phyloP scores from a whole-genome alignment of 2,797 vertebrate species.

The Danio albolineatus region DNA sequence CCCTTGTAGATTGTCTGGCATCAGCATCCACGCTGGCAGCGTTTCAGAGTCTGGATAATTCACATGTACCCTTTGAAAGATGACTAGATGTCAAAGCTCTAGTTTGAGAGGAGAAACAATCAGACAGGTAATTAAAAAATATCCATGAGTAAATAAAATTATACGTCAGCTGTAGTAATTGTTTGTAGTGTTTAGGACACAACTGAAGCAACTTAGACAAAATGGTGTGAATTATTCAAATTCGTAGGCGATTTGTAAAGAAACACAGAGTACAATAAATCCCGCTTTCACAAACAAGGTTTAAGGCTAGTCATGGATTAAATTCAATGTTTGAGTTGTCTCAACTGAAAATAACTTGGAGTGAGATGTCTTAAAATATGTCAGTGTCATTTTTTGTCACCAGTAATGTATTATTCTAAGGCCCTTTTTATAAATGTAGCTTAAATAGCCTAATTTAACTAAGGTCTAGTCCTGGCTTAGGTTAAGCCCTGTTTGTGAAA shows the following conservation, averaged over 20 bases:
- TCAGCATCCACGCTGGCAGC: constrained; percentile 14
- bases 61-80: constrained; percentile 22
- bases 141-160: constrained; percentile 34
- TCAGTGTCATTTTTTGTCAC: too few relatives aligned
- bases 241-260: constrained; percentile 2
- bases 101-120: constrained; percentile 52
- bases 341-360: too few relatives aligned
- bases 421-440: too few relatives aligned
- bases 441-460: too few relatives aligned
- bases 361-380: too few relatives aligned
- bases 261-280: constrained; percentile 29
- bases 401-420: too few relatives aligned
- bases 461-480: too few relatives aligned
- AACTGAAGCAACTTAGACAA: neutral
- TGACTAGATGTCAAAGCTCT: constrained; percentile 53
- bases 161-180: constrained; percentile 36
- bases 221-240: constrained; percentile 6
- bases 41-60: constrained; percentile 38
- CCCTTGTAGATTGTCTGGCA: constrained; percentile 1
- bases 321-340: too few relatives aligned
- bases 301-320: too few relatives aligned
- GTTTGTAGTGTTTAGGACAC: constrained; percentile 15
- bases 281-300: too few relatives aligned
- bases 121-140: constrained; percentile 24
- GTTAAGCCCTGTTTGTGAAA: too few relatives aligned